phyloP scores from a whole-genome alignment of 2,888 invertebrate species.

The Epinotia bilunana region DNA sequence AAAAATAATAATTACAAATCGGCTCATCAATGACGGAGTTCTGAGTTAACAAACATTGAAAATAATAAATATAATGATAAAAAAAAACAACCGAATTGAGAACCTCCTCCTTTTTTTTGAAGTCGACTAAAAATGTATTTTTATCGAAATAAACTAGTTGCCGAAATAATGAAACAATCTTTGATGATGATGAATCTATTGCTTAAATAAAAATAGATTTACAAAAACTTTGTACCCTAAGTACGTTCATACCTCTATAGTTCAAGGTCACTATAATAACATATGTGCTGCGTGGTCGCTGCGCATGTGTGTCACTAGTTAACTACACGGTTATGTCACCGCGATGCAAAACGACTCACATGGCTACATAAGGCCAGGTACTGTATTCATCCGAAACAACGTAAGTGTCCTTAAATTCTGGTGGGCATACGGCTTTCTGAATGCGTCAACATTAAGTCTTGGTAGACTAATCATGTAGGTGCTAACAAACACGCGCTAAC shows the following conservation, averaged over 20 bases:
- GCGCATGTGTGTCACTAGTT: not conserved
- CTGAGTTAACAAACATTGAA: too few relatives aligned
- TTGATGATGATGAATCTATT: too few relatives aligned
- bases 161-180: too few relatives aligned
- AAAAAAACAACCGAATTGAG: too few relatives aligned
- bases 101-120: too few relatives aligned
- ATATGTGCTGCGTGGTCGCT: not conserved
- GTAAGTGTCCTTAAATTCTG: not conserved
- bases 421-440: not conserved
- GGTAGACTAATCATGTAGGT: constrained; percentile 27
- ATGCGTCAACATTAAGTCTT: not conserved
- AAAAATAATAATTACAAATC: too few relatives aligned
- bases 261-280: constrained; percentile 12
- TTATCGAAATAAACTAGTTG: too few relatives aligned
- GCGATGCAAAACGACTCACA: constrained; percentile 59
- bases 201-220: too few relatives aligned
- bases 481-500: too few relatives aligned
- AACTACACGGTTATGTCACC: constrained; percentile 57
- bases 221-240: not conserved
- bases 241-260: constrained; percentile 1
- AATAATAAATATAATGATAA: too few relatives aligned
- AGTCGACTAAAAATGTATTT: too few relatives aligned
- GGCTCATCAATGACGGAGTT: too few relatives aligned
- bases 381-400: not conserved
- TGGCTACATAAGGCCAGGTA: constrained; percentile 48